A percentile compares a stretch with the other conserved stretches of the same genome.
These are phyloP conservation scores for Gastracanthus pulcherrimus DNA, from an alignment of 2,888 invertebrate genomes.

Conservation along the genomic window DNA sequence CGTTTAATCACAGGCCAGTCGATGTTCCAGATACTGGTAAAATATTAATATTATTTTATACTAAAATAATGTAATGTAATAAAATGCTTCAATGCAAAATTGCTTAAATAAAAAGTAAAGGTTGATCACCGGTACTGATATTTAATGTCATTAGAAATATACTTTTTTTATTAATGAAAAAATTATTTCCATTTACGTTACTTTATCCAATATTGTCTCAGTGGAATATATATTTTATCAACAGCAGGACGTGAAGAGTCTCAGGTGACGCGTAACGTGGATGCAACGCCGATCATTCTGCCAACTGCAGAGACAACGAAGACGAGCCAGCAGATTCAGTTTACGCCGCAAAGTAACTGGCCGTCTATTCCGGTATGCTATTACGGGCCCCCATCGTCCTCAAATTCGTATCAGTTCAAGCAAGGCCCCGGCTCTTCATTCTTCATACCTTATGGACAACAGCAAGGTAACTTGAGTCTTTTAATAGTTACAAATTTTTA, in stretches of 20 bases:
- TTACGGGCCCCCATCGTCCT: slow-evolving; percentile 46
- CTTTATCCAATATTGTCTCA: background rate
- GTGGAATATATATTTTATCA: slow-evolving; percentile 1
- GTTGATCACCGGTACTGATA: background rate
- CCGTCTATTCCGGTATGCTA: slow-evolving; percentile 67
- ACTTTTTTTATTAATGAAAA: no score
- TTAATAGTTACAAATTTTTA: background rate
- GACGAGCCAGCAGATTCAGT: slow-evolving; percentile 69
- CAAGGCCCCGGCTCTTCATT: slow-evolving; percentile 13
- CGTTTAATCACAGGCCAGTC: no score
- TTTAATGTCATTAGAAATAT: no score
- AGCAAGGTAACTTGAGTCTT: slow-evolving; percentile 42
- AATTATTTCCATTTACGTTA: background rate
- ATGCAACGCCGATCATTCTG: slow-evolving; percentile 30
- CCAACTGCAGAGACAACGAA: slow-evolving; percentile 66
- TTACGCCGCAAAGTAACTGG: slow-evolving; percentile 64
- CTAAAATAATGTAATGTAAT: background rate
- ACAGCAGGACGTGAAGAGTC: slow-evolving; percentile 10
- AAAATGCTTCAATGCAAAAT: no score
- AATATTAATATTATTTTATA: no score
- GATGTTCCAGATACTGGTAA: no score
- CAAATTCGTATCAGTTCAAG: slow-evolving; percentile 42
- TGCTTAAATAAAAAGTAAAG: background rate
- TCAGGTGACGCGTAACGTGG: slow-evolving; percentile 44
- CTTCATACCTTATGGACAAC: slow-evolving; percentile 2